Base-by-base conservation (phyloP, 2,888 invertebrate genomes). In the Catocala fraxini region DNA sequence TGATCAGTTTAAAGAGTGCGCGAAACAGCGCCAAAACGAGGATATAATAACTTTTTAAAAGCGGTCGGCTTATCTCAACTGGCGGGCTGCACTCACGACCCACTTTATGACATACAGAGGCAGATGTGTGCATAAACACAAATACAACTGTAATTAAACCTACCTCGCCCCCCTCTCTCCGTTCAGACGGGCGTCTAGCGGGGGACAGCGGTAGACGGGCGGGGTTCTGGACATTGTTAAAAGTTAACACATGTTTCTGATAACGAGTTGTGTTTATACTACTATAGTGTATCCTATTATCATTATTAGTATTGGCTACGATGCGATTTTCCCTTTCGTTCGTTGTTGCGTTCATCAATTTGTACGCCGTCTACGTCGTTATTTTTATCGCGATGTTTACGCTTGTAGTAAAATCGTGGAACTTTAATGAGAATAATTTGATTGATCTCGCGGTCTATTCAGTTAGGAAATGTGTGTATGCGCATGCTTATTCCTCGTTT, bases 71-170 rank as follows among this genome's bases (percentile, higher is more conserved):
- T 89, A 89, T 88, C 88, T 83, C 75, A 65, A 39, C 65, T 63
- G 79, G 71, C 75, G 80, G 78, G 77, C 66, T 81, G 83, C 81
- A 81, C 72, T 80, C 81, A 68, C 88, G 89, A 88, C 90, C 91
- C 82, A 90, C 81, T 90, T 91, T 77, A 81, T 73, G 77, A 77
- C 73, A 77, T 79, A 73, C 71, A 76, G 75, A 71, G 77, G 75
- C 73, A 75, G 79, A 77, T 80, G 82, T 82, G 80, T 83, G 83
- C 80, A 75, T 75, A 68, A 75, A 85, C 81, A 77, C 78, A 73
- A 77, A 81, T 74, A 80, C 81, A 75, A 79, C 78, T 83, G 81
- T 86, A 84, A 86, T 85, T 83, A 82, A 82, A 83, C 72, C 74
- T 73, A 58, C 79, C 82, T 54, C 70, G 60, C 65, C 77, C 67